Percentiles rank a stretch among this genome's conserved stretches.
These are phyloP conservation scores for Sphinx pinastri DNA, from an alignment of 2,888 invertebrate species.

Conservation along the genomic window DNA sequence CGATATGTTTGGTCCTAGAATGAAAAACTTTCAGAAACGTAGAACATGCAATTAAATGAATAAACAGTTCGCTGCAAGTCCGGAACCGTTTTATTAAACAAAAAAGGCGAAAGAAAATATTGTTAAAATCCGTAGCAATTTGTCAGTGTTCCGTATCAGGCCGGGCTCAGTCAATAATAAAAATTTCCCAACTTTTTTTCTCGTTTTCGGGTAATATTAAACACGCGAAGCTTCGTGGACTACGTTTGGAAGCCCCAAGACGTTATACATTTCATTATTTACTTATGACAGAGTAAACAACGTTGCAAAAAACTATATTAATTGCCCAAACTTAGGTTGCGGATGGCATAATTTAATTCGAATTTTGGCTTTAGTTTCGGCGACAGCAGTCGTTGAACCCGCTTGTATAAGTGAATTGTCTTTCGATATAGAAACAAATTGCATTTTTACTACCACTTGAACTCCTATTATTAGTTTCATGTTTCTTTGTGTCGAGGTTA, in stretches of 20 bases:
- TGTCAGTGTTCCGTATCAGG: conserved; percentile 76
- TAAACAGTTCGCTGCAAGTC: conserved; percentile 55
- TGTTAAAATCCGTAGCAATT: conserved; percentile 72
- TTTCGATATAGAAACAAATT: conserved; percentile 4
- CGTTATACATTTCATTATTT: conserved; percentile 71
- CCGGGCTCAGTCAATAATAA: conserved; percentile 76
- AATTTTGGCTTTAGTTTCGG: conserved; percentile 13
- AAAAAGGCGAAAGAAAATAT: conserved; percentile 47
- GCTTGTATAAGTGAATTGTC: conserved; percentile 15
- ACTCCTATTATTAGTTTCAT: neutral
- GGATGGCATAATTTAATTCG: conserved; percentile 55
- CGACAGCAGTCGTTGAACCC: conserved; percentile 11
- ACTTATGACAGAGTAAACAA: conserved; percentile 64
- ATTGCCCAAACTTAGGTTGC: conserved; percentile 62
- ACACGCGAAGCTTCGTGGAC: conserved; percentile 76
- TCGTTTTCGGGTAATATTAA: conserved; percentile 69
- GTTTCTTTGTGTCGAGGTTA: neutral
- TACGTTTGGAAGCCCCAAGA: conserved; percentile 51
- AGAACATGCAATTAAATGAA: conserved; percentile 57
- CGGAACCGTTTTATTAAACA: conserved; percentile 49
- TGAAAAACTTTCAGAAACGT: too few species aligned
- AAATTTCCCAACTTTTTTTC: conserved; percentile 67
- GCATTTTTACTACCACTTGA: conserved; percentile 8
- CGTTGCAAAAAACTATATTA: conserved; percentile 70
- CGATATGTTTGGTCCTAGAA: too few species aligned